phyloP scores from a whole-genome alignment of 2,113 vertebrate genomes.

The Sceloporus tristichus region DNA sequence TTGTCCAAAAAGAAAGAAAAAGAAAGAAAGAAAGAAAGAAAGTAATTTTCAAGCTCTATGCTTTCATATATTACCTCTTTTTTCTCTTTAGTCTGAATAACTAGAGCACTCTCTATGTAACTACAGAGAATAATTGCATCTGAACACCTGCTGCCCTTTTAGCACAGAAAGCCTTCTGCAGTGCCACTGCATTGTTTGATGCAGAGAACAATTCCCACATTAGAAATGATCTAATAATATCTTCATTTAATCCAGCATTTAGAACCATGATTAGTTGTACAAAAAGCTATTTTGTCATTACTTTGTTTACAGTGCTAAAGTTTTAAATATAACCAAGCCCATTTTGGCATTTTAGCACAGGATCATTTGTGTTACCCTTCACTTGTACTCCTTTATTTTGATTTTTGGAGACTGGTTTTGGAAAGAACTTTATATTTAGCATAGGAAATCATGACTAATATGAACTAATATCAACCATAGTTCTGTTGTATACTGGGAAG shows the following conservation, averaged over 20 bases:
- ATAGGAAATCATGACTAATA: not conserved
- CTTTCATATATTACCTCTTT: conserved; percentile 34
- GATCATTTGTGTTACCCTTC: not conserved
- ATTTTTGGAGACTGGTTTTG: not conserved
- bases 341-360: not conserved
- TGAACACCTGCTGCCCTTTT: not conserved
- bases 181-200: not conserved
- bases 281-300: not conserved
- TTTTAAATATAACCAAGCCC: not conserved
- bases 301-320: not conserved
- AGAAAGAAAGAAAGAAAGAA: no score
- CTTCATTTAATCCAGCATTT: not conserved
- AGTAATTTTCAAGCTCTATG: not conserved
- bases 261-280: not conserved
- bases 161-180: not conserved
- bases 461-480: not conserved
- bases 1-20: no score
- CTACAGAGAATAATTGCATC: conserved; percentile 6
- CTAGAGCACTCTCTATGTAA: conserved; percentile 32
- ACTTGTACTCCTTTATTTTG: not conserved
- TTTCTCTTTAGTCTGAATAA: conserved; percentile 47
- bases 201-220: not conserved
- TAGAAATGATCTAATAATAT: not conserved
- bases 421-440: no score
- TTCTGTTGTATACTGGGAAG: not conserved